These are phyloP conservation scores for Bubo scandiacus DNA, from an alignment of 2,113 vertebrate species.

Conservation along the genomic window DNA sequence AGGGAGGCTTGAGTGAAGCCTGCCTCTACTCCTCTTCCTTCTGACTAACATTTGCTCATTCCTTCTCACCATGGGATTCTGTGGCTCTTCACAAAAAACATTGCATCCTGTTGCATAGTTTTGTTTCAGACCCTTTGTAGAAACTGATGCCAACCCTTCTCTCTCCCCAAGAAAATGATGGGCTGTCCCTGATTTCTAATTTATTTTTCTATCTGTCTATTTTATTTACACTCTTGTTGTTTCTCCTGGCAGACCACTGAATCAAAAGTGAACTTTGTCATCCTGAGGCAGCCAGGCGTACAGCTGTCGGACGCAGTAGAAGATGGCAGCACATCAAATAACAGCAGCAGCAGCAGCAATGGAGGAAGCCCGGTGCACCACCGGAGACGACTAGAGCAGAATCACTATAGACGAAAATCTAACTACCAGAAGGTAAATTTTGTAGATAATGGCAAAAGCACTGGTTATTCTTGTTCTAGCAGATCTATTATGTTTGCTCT, in stretches of 20 bases:
- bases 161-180: neutral
- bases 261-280: slow-evolving; percentile 88
- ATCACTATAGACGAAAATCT: slow-evolving; percentile 80
- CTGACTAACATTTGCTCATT: neutral
- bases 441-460: neutral
- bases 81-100: neutral
- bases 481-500: neutral
- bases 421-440: slow-evolving; percentile 81
- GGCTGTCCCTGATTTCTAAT: neutral
- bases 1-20: neutral
- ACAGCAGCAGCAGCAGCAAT: slow-evolving; percentile 67
- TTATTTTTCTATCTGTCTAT: neutral
- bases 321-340: slow-evolving; percentile 71
- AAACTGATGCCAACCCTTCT: neutral
- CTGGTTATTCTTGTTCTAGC: neutral
- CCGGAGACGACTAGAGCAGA: slow-evolving; percentile 73
- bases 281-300: slow-evolving; percentile 75
- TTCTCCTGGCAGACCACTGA: slow-evolving; percentile 80
- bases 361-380: slow-evolving; percentile 70
- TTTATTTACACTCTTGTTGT: neutral
- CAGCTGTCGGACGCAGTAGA: slow-evolving; percentile 68
- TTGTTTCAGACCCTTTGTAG: neutral
- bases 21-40: neutral
- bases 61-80: neutral
- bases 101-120: neutral